Conservation (phyloP, 2,797 vertebrate genomes). For the Alauda arvensis region DNA sequence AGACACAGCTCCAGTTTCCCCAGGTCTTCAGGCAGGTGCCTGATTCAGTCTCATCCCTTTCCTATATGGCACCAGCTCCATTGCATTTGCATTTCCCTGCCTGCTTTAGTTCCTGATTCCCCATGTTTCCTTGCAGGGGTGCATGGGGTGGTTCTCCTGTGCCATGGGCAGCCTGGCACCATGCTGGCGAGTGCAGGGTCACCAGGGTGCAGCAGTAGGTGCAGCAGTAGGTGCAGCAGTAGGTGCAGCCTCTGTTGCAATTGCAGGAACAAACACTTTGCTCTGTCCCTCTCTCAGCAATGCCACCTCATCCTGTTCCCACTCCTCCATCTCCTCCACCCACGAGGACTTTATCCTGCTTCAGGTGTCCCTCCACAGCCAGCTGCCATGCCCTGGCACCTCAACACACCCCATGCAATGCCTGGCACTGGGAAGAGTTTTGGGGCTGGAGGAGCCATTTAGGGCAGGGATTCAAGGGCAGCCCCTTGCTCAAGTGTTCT, state of each 20-base stretch:
- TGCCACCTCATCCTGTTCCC: background rate
- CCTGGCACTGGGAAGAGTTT: background rate
- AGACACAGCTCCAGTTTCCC: background rate
- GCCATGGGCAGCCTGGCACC: background rate
- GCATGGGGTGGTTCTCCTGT: background rate
- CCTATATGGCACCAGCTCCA: background rate
- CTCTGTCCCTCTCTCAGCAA: background rate
- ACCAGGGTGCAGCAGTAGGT: background rate
- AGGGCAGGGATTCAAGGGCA: background rate
- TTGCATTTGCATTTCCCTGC: background rate
- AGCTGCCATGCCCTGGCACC: background rate
- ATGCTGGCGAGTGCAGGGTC: rapidly evolving
- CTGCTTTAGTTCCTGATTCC: background rate
- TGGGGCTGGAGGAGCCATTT: background rate
- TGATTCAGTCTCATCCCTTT: background rate
- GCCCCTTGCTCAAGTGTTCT: background rate
- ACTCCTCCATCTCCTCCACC: background rate
- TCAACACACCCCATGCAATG: rapidly evolving
- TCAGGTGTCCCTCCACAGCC: background rate
- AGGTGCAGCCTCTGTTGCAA: background rate
- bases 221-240: background rate
- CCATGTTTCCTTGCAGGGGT: rapidly evolving
- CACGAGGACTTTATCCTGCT: background rate
- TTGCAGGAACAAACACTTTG: background rate
- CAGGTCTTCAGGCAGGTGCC: background rate